A percentile compares a stretch with the other conserved stretches of the same genome.
Evolutionary conservation across 2,888 invertebrate species (phyloP).

Genomic region (Nemotelus pantherinus): DNA sequence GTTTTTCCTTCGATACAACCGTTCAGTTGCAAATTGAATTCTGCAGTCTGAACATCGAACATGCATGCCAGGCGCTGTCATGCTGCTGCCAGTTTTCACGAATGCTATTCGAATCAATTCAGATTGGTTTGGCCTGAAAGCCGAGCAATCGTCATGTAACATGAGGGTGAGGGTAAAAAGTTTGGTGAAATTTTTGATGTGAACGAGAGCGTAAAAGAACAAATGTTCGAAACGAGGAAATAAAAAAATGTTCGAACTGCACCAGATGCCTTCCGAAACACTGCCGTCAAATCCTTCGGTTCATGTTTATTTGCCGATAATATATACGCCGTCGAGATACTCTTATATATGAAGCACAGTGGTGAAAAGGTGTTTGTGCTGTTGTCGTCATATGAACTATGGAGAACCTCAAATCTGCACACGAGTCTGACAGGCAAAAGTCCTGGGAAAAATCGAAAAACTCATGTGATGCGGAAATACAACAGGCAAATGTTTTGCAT

Average conservation of each 20-base stretch:
- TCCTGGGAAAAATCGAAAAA: conserved; percentile 42
- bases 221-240: conserved; percentile 14
- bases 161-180: too few species aligned
- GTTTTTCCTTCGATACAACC: background rate
- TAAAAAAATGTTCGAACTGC: conserved; percentile 23
- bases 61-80: too few species aligned
- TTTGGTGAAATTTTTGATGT: conserved; percentile 13
- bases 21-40: conserved; percentile 12
- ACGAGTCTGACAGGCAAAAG: background rate
- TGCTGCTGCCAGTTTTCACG: too few species aligned
- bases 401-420: background rate
- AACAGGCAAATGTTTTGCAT: conserved; percentile 52
- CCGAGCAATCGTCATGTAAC: background rate
- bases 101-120: too few species aligned
- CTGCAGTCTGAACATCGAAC: background rate
- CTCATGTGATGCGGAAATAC: conserved; percentile 53
- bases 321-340: conserved; percentile 27
- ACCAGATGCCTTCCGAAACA: conserved; percentile 3
- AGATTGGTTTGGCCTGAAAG: background rate
- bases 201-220: conserved; percentile 11
- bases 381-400: background rate
- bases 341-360: background rate
- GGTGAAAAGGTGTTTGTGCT: background rate
- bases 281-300: conserved; percentile 14
- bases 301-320: conserved; percentile 31